Evolutionary conservation across 2,888 invertebrate genomes (phyloP), one percentile per base, ranked within the genome.

Genomic region (Actias luna): DNA sequence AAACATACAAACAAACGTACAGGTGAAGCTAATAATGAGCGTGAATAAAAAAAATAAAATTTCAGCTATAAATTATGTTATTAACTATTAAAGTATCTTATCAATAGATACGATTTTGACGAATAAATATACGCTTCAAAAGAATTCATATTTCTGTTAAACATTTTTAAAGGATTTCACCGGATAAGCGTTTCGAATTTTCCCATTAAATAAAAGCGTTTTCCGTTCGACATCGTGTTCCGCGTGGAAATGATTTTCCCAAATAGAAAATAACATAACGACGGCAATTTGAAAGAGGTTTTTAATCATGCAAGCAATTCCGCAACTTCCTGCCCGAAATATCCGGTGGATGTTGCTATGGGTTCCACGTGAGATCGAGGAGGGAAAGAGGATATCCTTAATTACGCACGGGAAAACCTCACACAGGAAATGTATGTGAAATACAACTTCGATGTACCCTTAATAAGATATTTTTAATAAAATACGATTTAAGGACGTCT

Each of bases 371-470:
- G 63, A 62, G 66, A 65, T 64, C 25, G 59, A 64, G 61, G 58
- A 61, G 27, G 50, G 60, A n/a, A 39, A 42, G 25, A 59, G 67
- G 65, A 67, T 64, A 62, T 66, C 65, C 67, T 61, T 62, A 58
- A 67, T 64, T 67, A 63, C 52, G 55, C 61, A 61, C 62, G 64
- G 65, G 67, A 67, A 63, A 63, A 33, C 31, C 5, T 25, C n/a
- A 42, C 22, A 31, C 31, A 31, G 10, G 57, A 58, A 57, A 42
- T n/a, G 29, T 39, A 18, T 18, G n/a, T n/a, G 33, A 22, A n/a
- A 55, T 58, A 31, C 12, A 42, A 42, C 31, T 8, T 5, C 18
- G 42, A 42, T n/a, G 39, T 39, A 39, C 7, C n/a, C n/a, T n/a
- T n/a, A n/a, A n/a, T n/a, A n/a, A n/a, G n/a, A n/a, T n/a, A n/a